Evolutionary conservation across 92 coral and sea anemone genomes (phyloP), one percentile per base, ranked within the genome.

Genomic region (Desmophyllum pertusum): DNA sequence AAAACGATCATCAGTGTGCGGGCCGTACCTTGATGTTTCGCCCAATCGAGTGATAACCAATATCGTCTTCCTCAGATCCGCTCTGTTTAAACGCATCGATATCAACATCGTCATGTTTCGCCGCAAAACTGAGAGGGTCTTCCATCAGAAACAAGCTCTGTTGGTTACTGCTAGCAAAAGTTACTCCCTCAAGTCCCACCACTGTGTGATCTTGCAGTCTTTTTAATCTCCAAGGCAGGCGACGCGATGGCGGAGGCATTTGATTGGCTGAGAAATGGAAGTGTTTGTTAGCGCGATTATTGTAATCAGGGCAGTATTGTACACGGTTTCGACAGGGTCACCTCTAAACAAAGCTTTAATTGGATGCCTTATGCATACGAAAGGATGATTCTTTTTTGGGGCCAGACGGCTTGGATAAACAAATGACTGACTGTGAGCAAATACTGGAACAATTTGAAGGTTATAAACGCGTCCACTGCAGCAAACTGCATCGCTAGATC

Each of bases 1-100:
- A 39, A 78, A 62, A 41, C 41, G 13, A 1, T 15, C n/a, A n/a
- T n/a, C 65, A 59, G 10, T 48, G 9, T 25, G 25, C 42, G n/a
- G 10, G 11, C n/a, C 61, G 75, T 81, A 94, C 98, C 98, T 89
- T 90, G 51, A 95, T 90, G 66, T 94, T 95, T 61, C 86, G 77
- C 63, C 95, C 94, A 62, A 95, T 67, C 2, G 98, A 94, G 30
- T 92, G 98, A 45, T 94, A 94, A 0, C 98, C 95, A 59, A 91
- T 80, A 69, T 94, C 98, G 8, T 73, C 90, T 4, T 95, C 98
- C 29, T 93, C 92, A 7, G 80, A 78, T 40, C 81, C 90, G 7
- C 85, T 89, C 6, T 30, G 72, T 37, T 80, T 88, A 3, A 83
- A 85, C 40, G 78, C 88, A 21, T 89, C 95, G 25, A 45, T 18